A percentile compares a stretch with the other conserved stretches of the same genome.
Evolutionary conservation across 2,113 vertebrate genomes (phyloP).

Genomic region (Oenanthe melanoleuca): DNA sequence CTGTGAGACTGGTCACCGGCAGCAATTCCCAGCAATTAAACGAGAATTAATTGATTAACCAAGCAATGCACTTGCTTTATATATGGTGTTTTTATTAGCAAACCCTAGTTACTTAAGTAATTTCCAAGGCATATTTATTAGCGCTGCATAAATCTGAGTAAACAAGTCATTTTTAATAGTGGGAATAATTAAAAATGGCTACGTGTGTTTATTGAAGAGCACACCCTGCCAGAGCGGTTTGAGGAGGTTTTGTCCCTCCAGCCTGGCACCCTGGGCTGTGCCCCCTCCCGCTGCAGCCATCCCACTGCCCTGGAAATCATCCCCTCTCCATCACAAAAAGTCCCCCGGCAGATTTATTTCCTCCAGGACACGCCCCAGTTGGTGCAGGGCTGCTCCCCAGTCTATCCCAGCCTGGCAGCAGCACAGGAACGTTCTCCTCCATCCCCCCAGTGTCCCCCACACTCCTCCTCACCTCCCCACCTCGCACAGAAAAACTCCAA

Average conservation of each 20-base stretch:
- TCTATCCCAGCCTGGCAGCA: rapidly evolving
- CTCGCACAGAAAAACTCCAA: neutral
- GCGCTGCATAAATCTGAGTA: neutral
- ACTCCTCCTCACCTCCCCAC: neutral
- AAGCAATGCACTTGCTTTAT: neutral
- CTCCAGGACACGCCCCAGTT: rapidly evolving
- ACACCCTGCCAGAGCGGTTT: neutral
- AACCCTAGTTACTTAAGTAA: neutral
- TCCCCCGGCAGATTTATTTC: neutral
- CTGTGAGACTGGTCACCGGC: neutral
- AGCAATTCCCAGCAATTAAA: constrained; percentile 22
- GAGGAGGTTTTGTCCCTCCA: neutral
- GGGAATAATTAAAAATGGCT: neutral
- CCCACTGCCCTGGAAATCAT: neutral
- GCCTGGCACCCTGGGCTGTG: neutral
- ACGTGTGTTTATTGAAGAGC: neutral
- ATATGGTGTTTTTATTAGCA: neutral
- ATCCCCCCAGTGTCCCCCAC: rapidly evolving
- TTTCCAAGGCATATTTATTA: constrained; percentile 29
- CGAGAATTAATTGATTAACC: constrained; percentile 15
- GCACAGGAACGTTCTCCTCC: neutral
- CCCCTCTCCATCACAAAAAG: rapidly evolving
- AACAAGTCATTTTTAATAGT: constrained; percentile 25
- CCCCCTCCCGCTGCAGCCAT: rapidly evolving
- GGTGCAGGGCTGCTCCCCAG: rapidly evolving